Percentiles rank a stretch among this genome's conserved stretches.
Conservation (phyloP, 1,140 invertebrate species). For the Aphaenogaster floridana region DNA sequence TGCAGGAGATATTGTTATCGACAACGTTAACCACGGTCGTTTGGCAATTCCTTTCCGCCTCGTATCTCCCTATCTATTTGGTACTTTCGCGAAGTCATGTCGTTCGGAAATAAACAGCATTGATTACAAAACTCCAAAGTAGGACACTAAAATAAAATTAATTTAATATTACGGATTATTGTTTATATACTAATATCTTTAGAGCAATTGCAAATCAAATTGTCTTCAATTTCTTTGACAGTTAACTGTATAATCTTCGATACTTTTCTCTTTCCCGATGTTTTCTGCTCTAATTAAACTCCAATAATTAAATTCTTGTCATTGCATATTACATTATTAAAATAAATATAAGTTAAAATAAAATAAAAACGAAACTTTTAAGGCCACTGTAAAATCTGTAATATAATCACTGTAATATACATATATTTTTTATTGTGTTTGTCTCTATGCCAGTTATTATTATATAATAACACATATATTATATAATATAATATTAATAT, state of each 20-base stretch:
- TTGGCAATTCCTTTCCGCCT: constrained; percentile 23
- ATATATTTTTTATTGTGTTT: not conserved
- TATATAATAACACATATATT: too few species aligned
- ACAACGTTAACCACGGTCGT: constrained; percentile 41
- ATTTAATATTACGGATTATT: not conserved
- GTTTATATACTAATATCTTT: not conserved
- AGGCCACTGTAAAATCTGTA: not conserved
- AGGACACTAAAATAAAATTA: constrained; percentile 2
- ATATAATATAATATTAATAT: too few species aligned
- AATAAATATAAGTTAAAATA: not conserved
- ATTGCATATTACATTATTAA: not conserved
- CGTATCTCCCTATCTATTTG: constrained; percentile 29
- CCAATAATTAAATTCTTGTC: not conserved
- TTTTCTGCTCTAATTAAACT: not conserved
- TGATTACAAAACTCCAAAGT: constrained; percentile 29
- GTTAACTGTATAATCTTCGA: not conserved
- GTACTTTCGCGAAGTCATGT: constrained; percentile 40
- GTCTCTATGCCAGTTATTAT: not conserved
- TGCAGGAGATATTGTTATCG: constrained; percentile 47
- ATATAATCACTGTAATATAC: too few species aligned
- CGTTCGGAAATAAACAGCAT: constrained; percentile 27
- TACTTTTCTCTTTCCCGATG: not conserved
- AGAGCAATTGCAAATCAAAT: not conserved
- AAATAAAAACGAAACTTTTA: not conserved
- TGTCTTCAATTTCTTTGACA: not conserved